phyloP scores from a whole-genome alignment of 2,113 vertebrate species.

The Chlamydotis undulata region DNA sequence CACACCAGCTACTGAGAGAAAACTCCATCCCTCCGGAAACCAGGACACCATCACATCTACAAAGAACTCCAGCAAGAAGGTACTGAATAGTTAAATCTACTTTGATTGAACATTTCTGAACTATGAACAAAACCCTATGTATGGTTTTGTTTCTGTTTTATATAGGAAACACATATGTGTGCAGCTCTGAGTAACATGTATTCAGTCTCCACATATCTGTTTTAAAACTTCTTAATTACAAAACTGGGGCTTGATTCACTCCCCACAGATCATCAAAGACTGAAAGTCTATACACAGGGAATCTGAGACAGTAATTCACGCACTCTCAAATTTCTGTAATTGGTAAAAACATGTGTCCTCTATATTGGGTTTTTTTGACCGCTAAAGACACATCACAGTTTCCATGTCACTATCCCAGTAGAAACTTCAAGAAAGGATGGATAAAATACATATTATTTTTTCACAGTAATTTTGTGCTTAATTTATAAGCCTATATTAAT shows the following conservation, averaged over 20 bases:
- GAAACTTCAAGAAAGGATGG: neutral
- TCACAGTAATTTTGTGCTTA: neutral
- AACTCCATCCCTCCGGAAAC: too few relatives aligned
- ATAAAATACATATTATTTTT: neutral
- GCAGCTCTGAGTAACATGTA: neutral
- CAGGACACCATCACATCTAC: neutral
- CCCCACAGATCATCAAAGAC: neutral
- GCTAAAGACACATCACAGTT: neutral
- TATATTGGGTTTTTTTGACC: neutral
- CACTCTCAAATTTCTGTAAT: neutral
- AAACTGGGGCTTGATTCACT: neutral
- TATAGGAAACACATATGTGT: neutral
- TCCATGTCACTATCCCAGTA: neutral
- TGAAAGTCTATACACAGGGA: neutral
- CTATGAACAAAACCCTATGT: neutral
- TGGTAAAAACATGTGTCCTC: neutral
- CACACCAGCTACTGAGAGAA: too few relatives aligned
- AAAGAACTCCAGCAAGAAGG: neutral
- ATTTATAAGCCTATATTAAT: neutral
- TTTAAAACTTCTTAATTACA: neutral
- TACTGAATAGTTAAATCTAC: neutral
- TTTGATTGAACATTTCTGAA: neutral
- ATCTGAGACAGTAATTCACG: neutral
- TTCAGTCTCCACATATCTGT: neutral
- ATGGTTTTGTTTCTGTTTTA: neutral